phyloP scores from a whole-genome alignment of 1,140 invertebrate genomes.

The Drosophila subpulchrella region DNA sequence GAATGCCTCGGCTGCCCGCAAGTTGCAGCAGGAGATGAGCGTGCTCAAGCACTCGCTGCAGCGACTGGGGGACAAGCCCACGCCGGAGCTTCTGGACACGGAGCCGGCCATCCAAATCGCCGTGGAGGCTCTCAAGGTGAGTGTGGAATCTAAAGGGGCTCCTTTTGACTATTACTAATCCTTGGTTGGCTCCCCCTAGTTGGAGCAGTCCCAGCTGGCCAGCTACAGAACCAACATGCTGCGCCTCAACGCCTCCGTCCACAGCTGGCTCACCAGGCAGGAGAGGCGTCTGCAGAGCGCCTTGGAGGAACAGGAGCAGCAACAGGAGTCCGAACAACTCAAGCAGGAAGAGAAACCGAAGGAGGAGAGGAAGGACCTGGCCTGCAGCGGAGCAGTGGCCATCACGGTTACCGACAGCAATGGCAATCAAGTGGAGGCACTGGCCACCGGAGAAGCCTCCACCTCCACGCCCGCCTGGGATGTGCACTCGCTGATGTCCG shows the following conservation, averaged over 20 bases:
- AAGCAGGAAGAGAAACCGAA: slow-evolving; percentile 7
- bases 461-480: slow-evolving; percentile 76
- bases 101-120: slow-evolving; percentile 82
- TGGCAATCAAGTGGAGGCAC: slow-evolving; percentile 69
- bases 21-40: slow-evolving; percentile 83
- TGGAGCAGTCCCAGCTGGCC: slow-evolving; percentile 88
- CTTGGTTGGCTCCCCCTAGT: slow-evolving; percentile 82
- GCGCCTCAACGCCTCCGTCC: slow-evolving; percentile 90
- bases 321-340: slow-evolving; percentile 67
- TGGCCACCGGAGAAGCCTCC: slow-evolving; percentile 29
- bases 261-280: slow-evolving; percentile 88
- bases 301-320: slow-evolving; percentile 58
- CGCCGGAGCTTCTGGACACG: slow-evolving; percentile 75
- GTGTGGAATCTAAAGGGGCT: background rate
- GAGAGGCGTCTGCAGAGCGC: slow-evolving; percentile 82
- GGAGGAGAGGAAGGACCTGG: slow-evolving; percentile 5
- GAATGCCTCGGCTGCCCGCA: slow-evolving; percentile 80
- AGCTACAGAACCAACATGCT: slow-evolving; percentile 90
- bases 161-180: background rate
- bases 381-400: slow-evolving; percentile 31
- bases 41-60: slow-evolving; percentile 69
- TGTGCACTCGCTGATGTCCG: slow-evolving; percentile 66
- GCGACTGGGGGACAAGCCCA: slow-evolving; percentile 67
- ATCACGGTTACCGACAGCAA: slow-evolving; percentile 75
- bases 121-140: slow-evolving; percentile 80